phyloP scores from a whole-genome alignment of 2,888 invertebrate genomes.

The Deilephila porcellus region DNA sequence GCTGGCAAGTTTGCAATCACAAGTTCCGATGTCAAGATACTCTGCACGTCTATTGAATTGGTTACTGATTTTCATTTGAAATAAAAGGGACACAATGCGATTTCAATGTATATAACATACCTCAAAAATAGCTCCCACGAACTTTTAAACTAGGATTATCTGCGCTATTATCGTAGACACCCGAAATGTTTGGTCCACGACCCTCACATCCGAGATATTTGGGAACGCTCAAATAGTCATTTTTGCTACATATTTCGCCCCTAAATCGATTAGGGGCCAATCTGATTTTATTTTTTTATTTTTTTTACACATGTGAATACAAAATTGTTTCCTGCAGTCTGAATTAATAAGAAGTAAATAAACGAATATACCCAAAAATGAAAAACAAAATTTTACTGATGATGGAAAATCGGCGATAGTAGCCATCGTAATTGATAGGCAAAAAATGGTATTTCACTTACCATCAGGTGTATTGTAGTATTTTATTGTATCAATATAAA shows the following conservation, averaged over 20 bases:
- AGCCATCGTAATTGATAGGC: no score
- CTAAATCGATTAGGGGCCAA: neutral
- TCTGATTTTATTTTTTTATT: neutral
- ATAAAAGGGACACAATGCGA: conserved; percentile 13
- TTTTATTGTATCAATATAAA: no score
- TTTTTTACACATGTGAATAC: neutral
- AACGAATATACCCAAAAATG: no score
- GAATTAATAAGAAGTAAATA: no score
- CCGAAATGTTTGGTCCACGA: conserved; percentile 7
- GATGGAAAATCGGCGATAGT: no score
- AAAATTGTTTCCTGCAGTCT: no score
- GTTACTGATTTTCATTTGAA: neutral
- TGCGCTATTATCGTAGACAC: conserved; percentile 19
- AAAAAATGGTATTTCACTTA: no score
- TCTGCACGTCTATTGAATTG: neutral
- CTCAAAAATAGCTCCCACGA: conserved; percentile 5
- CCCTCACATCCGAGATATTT: neutral
- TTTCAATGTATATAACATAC: conserved; percentile 4
- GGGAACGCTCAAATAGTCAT: neutral
- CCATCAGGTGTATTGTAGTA: no score
- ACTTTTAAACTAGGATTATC: conserved; percentile 11
- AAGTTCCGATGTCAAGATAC: neutral
- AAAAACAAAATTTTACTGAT: no score
- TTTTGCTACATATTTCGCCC: neutral
- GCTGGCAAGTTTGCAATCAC: neutral